Conservation (phyloP, 2,113 vertebrate genomes). For the Sapajus apella region DNA sequence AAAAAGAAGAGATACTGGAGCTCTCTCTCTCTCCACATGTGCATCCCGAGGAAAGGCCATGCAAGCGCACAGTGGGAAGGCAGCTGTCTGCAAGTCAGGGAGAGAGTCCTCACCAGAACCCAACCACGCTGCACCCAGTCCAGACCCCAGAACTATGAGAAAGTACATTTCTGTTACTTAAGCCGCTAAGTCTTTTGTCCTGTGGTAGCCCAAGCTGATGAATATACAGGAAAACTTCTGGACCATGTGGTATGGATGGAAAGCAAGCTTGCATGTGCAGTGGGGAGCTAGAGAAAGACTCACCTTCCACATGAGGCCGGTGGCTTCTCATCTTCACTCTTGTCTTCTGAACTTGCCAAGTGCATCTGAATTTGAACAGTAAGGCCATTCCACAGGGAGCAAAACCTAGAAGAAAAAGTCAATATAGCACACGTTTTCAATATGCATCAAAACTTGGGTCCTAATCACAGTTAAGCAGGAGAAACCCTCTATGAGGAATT, state of each 20-base stretch:
- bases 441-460: neutral
- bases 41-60: rapidly evolving
- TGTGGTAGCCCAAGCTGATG: neutral
- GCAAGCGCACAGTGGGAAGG: neutral
- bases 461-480: neutral
- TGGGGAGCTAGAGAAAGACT: neutral
- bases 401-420: neutral
- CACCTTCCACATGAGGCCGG: neutral
- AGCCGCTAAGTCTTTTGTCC: neutral
- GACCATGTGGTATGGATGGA: neutral
- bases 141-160: neutral
- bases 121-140: neutral
- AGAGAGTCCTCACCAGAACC: neutral
- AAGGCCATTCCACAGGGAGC: neutral
- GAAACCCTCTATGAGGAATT: neutral
- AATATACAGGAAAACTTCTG: neutral
- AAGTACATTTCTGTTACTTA: neutral
- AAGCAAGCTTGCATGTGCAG: neutral
- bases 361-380: neutral
- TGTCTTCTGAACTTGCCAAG: neutral
- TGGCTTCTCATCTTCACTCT: neutral
- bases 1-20: neutral
- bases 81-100: neutral
- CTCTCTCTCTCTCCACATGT: neutral
- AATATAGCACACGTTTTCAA: neutral